Conservation (phyloP, 2,888 invertebrate genomes). For the Dynastes hyllus region DNA sequence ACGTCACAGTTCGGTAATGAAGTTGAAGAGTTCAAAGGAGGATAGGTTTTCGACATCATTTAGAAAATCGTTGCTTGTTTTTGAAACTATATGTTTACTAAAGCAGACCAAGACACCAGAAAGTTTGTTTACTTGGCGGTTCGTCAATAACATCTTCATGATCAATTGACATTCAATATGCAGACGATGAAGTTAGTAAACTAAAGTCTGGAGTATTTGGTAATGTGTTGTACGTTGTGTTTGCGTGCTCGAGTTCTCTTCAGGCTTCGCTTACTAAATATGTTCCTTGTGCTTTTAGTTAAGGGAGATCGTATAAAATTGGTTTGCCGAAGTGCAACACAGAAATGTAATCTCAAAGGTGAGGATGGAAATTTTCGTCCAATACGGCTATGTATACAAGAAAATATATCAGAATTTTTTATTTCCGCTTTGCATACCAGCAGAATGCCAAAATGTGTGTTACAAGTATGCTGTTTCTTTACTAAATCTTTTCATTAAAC, state of each 20-base stretch:
- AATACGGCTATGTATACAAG: no score
- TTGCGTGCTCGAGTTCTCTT: not conserved
- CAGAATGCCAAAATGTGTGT: no score
- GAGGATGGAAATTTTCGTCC: no score
- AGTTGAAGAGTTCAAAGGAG: not conserved
- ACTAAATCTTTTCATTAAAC: no score
- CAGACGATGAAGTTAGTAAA: slow-evolving; percentile 6
- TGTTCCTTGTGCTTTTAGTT: not conserved
- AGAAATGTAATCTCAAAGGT: no score
- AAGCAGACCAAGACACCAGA: not conserved
- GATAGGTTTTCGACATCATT: not conserved
- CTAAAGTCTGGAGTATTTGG: not conserved
- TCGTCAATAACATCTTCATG: not conserved
- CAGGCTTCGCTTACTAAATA: not conserved
- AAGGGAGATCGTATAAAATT: not conserved
- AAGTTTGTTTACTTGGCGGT: slow-evolving; percentile 9
- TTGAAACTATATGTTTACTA: not conserved
- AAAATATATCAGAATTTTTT: no score
- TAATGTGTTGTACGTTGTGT: not conserved
- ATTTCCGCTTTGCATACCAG: no score
- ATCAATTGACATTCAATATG: slow-evolving; percentile 19
- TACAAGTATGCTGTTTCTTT: no score
- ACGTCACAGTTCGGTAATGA: slow-evolving; percentile 7
- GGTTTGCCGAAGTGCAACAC: not conserved
- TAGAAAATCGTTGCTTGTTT: not conserved